Evolutionary conservation across 2,888 invertebrate genomes (phyloP).

Genomic region (Drosophila hamatofila): DNA sequence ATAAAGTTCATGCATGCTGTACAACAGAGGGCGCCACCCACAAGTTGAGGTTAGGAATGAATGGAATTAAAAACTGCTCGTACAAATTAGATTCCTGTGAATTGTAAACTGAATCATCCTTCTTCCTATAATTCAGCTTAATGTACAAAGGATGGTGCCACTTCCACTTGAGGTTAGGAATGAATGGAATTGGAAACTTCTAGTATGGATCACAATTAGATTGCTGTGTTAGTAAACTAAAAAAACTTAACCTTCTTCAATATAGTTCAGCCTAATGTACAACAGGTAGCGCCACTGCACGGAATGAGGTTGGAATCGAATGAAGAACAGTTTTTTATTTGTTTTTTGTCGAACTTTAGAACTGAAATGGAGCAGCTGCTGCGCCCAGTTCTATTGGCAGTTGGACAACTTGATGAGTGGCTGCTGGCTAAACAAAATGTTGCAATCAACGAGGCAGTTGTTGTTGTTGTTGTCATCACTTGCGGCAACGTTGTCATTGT

Average conservation of each 20-base stretch:
- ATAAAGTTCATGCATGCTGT: neutral
- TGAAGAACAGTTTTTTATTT: conserved; percentile 1
- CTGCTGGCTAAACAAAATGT: conserved; percentile 48
- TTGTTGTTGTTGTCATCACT: conserved; percentile 50
- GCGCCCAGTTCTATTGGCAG: conserved; percentile 58
- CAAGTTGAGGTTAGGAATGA: neutral
- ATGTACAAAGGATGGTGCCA: conserved; percentile 7
- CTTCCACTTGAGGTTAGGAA: neutral
- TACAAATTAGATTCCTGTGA: neutral
- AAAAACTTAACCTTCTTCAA: neutral
- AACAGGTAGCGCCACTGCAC: conserved; percentile 12
- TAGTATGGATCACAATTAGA: too few relatives aligned
- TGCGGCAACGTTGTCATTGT: conserved; percentile 51
- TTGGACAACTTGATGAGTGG: conserved; percentile 53
- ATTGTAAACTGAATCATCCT: neutral
- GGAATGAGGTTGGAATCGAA: conserved; percentile 16
- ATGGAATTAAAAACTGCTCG: neutral
- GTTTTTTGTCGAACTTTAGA: conserved; percentile 4
- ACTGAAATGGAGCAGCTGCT: conserved; percentile 40
- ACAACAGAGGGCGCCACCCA: neutral
- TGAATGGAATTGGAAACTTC: neutral
- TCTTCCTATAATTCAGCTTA: neutral
- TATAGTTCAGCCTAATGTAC: neutral
- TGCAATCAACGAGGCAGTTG: conserved; percentile 45
- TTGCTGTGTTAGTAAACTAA: neutral